phyloP scores from a whole-genome alignment of 2,888 invertebrate species.

The Odontothrips loti region DNA sequence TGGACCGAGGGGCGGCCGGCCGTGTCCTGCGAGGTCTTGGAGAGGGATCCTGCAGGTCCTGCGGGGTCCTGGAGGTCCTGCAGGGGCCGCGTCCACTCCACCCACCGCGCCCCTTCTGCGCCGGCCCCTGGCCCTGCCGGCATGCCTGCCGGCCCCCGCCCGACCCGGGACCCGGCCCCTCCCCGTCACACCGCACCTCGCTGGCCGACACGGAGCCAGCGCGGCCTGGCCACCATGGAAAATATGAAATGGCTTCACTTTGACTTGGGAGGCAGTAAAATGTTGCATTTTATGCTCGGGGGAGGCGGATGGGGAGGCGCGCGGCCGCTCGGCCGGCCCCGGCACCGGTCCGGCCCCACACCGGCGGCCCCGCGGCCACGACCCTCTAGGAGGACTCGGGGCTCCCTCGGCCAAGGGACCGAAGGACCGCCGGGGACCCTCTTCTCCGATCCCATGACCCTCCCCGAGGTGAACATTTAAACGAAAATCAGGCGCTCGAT shows the following conservation, averaged over 20 bases:
- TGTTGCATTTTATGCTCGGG: conserved; percentile 21
- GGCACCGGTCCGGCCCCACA: not conserved
- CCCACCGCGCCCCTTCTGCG: no score
- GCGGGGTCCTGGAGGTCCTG: no score
- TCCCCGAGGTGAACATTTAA: no score
- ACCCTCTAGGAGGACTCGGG: not conserved
- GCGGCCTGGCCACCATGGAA: conserved; percentile 7
- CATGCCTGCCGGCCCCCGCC: not conserved
- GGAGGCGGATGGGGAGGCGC: not conserved
- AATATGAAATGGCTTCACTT: conserved; percentile 26
- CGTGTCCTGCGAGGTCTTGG: no score
- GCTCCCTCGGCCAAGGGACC: no score
- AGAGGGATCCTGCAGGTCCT: no score
- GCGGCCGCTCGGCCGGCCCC: not conserved
- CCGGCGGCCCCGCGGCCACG: not conserved
- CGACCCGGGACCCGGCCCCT: not conserved
- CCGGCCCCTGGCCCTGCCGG: not conserved
- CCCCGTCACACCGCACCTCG: not conserved
- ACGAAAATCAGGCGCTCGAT: no score
- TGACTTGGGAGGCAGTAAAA: conserved; percentile 23
- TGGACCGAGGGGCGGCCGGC: no score
- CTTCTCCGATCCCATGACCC: no score
- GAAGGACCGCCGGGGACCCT: no score
- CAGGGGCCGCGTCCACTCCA: no score
- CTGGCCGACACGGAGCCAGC: not conserved